Base-by-base conservation (phyloP, 2,113 vertebrate genomes). In the Potamarius usumacintae region DNA sequence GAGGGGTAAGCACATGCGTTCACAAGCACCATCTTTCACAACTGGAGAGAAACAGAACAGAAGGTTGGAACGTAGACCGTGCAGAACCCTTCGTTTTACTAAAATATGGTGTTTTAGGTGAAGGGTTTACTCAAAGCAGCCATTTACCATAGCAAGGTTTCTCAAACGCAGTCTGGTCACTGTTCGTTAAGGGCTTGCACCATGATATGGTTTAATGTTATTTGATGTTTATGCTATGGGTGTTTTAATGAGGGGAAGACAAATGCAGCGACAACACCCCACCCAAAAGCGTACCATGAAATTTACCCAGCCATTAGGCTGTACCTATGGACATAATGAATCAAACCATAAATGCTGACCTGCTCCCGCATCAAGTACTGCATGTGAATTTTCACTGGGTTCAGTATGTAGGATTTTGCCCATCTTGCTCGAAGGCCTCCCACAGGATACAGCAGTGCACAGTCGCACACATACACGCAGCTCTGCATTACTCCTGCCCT, bases 391-490 rank as follows among this genome's bases (percentile, higher is more conserved):
- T 25, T 88, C 88, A 58, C 22, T 63, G 57, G 76, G 27, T 20
- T 84, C 72, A 74, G 89, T 60, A 52, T 11, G 84, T 25, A 72
- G 77, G 25, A 88, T 83, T 52, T 71, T 82, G 58, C 60, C 86
- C 14, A 55, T 86, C 25, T 83, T 88, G 30, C 77, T 88, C 1
- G 83, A 90, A n/a, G 88, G 69, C 85, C 89, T 91, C 67, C 88
- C 90, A 91, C 93, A 94, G 22, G 92, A 88, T 5, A 94, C 93
- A 2, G 87, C 90, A 4, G 93, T 93, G 80, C 95, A 95, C 88
- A 99, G 95, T 85, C 96, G 97, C 50, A 98, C 87, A 79, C 96
- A 97, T 88, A 98, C 92, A 0, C 96, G 97, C 82, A 99, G 95
- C 7, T 90, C 91, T 60, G 94, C 90, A 2, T 96, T 96, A 0